phyloP scores from a whole-genome alignment of 2,113 vertebrate species.

The Nesoenas mayeri region DNA sequence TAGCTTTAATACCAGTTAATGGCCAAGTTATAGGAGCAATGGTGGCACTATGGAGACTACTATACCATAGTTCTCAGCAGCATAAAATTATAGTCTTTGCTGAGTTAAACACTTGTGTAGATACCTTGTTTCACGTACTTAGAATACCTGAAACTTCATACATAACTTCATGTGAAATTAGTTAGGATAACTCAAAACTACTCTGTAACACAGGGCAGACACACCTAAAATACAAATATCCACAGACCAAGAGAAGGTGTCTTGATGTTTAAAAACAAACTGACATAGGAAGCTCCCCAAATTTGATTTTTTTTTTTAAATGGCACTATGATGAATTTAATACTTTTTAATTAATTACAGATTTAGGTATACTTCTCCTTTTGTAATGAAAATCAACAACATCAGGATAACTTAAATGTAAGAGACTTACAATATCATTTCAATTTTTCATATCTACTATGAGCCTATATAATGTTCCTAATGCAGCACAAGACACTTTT shows the following conservation, averaged over 20 bases:
- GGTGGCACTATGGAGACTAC: background rate
- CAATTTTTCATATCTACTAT: background rate
- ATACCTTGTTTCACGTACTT: background rate
- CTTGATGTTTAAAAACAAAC: background rate
- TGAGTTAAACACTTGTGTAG: background rate
- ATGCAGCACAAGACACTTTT: background rate
- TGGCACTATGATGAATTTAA: background rate
- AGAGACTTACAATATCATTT: background rate
- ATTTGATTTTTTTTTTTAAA: background rate
- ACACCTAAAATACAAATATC: background rate
- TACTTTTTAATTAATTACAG: background rate
- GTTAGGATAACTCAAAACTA: background rate
- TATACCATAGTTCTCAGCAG: background rate
- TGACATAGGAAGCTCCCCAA: background rate
- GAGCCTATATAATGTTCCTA: background rate
- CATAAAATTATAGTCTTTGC: background rate
- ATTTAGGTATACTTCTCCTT: background rate
- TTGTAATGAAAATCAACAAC: background rate
- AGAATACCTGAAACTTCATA: background rate
- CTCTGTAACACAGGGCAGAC: background rate
- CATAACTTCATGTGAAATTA: background rate
- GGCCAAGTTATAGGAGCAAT: background rate
- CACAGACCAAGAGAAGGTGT: background rate
- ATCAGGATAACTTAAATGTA: background rate
- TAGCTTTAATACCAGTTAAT: background rate